Base-by-base conservation (phyloP, 2,888 invertebrate genomes). In the Limnephilus marmoratus region DNA sequence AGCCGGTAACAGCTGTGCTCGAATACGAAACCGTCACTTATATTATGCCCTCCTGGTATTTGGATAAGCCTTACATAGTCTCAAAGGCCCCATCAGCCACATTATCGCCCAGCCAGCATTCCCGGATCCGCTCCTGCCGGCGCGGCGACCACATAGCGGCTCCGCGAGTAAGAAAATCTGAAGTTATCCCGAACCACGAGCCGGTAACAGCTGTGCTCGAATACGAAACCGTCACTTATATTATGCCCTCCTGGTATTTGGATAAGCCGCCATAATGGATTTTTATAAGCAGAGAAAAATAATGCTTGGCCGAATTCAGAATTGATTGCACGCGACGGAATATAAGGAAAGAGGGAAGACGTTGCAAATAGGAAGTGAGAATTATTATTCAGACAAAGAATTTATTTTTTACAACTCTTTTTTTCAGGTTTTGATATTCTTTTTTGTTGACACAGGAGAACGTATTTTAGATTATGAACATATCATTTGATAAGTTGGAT, bases 21-120 rank as follows among this genome's bases (percentile, higher is more conserved):
- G 90, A 93, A 91, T 88, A 92, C 93, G 90, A 83, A 90, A 90
- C 90, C 90, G 83, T 90, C 90, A 90, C 90, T 91, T 82, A 91
- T 91, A 87, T 91, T 87, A 92, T 90, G 86, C 90, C 68, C 91
- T 88, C 91, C 91, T 91, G 90, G 90, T 92, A 93, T 91, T 90
- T 85, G 93, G 92, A 91, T 92, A 93, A 91, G 92, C 93, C 83
- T n/a, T n/a, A n/a, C n/a, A n/a, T n/a, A n/a, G n/a, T n/a, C n/a
- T n/a, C n/a, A n/a, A n/a, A n/a, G n/a, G n/a, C n/a, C n/a, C n/a
- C n/a, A n/a, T n/a, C n/a, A n/a, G 53, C 68, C 24, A 1, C 68
- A 5, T 9, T 68, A 1, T 2, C 9, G 68, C 68, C 24, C 68
- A 24, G 68, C 24, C 68, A 24, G 24, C 9, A 68, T 7, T 68